Base-by-base conservation (phyloP, 1,140 invertebrate genomes). In the Aphaenogaster floridana region DNA sequence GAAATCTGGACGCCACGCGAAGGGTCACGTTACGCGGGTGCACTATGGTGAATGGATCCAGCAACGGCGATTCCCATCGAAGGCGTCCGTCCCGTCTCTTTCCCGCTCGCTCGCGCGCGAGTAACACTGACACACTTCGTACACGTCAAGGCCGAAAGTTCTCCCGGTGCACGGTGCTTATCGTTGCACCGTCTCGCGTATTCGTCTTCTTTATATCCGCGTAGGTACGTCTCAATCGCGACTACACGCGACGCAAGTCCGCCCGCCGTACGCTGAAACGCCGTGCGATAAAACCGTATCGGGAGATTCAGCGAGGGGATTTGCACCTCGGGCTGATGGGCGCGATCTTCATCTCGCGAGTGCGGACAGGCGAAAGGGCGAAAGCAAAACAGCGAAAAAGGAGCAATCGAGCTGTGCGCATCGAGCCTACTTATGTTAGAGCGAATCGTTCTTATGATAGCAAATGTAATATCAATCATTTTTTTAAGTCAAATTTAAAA, bases 281-380 rank as follows among this genome's bases (percentile, higher is more conserved):
- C 52, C 50, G 39, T 45, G 54, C 61, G 45, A 64, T 68, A 34
- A 71, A 71, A 87, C 63, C 78, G 69, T 76, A 74, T 61, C 63
- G 52, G 66, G 85, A 54, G 74, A 90, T 86, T 88, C 72, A 69
- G 68, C 42, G 77, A 52, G 74, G 36, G 59, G 48, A 88, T 88
- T 91, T 76, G 77, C 86, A 78, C 89, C 64, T 90, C 64, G 81
- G 50, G 48, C 42, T 74, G 45, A 71, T 69, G 45, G 89, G 87
- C 83, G 87, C 71, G 71, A 91, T 88, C 90, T 91, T 90, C 89
- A 88, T 91, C 85, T 79, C 64, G 83, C 66, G 76, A 86, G 57
- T 36, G 72, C 90, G 81, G 83, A 90, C 89, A 90, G 81, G 77
- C 72, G 89, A 91, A 79, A 83, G 86, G 76, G 81, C 64, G 81